Conservation (phyloP, 2,113 vertebrate genomes). For the Piaya cayana region DNA sequence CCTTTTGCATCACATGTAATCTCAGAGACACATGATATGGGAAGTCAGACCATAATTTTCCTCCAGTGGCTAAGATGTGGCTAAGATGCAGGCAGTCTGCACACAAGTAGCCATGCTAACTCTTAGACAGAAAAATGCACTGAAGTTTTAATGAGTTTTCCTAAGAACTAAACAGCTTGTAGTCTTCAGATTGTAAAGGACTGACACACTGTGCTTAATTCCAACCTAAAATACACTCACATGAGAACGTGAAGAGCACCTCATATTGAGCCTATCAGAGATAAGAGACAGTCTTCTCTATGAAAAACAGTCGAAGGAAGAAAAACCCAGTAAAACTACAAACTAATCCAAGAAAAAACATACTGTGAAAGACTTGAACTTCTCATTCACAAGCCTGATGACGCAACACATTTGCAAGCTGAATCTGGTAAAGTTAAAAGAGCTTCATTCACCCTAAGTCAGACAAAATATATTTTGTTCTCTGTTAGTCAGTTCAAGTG, state of each 20-base stretch:
- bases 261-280: neutral
- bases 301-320: neutral
- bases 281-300: neutral
- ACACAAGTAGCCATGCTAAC: neutral
- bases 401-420: neutral
- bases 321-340: fast-evolving
- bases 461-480: neutral
- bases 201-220: neutral
- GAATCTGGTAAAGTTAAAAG: neutral
- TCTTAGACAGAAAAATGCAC: neutral
- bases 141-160: neutral
- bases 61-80: neutral
- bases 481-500: neutral
- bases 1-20: neutral
- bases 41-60: neutral
- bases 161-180: neutral
- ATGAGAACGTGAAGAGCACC: neutral
- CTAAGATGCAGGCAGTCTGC: too few relatives aligned
- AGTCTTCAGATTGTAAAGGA: neutral
- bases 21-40: neutral
- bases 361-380: neutral
- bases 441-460: neutral
- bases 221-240: neutral
- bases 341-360: neutral
- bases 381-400: neutral